Percentiles rank a stretch among this genome's conserved stretches.
These are phyloP conservation scores for Protonemura montana DNA, from an alignment of 2,888 invertebrate species.

Conservation along the genomic window DNA sequence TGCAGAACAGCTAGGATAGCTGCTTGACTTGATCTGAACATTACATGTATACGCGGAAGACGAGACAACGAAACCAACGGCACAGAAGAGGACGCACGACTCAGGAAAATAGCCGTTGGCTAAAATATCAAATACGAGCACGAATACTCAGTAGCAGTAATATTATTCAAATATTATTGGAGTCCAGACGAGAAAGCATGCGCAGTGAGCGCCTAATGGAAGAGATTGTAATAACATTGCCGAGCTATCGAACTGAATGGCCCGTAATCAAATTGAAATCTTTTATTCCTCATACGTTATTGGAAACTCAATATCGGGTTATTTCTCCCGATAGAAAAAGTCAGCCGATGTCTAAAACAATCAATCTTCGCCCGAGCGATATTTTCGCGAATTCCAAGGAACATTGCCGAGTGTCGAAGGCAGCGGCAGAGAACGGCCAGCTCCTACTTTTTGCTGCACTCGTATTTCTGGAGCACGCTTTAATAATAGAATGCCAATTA, in stretches of 20 bases:
- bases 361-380: conserved; percentile 14
- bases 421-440: not conserved
- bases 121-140: not conserved
- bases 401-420: not conserved
- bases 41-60: too few relatives aligned
- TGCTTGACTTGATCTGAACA: too few relatives aligned
- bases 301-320: conserved; percentile 27
- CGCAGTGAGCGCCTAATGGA: not conserved
- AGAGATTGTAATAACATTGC: not conserved
- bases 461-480: not conserved
- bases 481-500: conserved; percentile 23
- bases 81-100: not conserved
- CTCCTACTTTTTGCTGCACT: not conserved
- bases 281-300: conserved; percentile 33
- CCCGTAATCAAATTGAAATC: conserved; percentile 30
- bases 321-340: not conserved
- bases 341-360: conserved; percentile 19
- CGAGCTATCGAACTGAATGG: not conserved
- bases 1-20: too few relatives aligned
- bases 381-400: not conserved
- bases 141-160: not conserved
- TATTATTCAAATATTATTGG: conserved; percentile 29
- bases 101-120: not conserved
- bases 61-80: not conserved
- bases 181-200: not conserved